Percentiles rank a stretch among this genome's conserved stretches.
phyloP scores from a whole-genome alignment of 2,797 vertebrate genomes.

The Lateolabrax maculatus region DNA sequence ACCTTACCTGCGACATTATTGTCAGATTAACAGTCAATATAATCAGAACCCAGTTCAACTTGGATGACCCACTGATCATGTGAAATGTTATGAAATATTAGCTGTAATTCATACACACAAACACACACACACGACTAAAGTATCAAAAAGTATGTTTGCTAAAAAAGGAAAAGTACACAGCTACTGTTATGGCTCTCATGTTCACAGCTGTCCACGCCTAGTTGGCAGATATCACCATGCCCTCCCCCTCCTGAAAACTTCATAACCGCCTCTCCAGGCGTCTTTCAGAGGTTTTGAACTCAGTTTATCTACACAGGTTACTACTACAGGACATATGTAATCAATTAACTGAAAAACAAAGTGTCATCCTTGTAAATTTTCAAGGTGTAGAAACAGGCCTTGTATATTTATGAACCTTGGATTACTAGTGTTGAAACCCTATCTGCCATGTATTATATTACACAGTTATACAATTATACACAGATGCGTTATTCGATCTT shows the following conservation, averaged over 20 bases:
- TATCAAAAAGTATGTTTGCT: constrained; percentile 56
- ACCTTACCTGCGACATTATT: background rate
- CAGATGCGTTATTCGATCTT: constrained; percentile 2
- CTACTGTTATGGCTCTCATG: constrained; percentile 60
- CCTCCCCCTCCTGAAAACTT: constrained; percentile 41
- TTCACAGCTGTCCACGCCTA: constrained; percentile 71
- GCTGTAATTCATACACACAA: constrained; percentile 39
- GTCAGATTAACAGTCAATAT: constrained; percentile 36
- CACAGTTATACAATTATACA: constrained; percentile 18
- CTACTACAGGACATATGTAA: background rate
- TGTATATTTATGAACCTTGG: background rate
- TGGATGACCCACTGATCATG: constrained; percentile 43
- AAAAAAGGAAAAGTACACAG: constrained; percentile 64
- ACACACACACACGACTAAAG: constrained; percentile 10
- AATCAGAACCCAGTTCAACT: constrained; percentile 51
- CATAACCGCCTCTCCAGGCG: constrained; percentile 21
- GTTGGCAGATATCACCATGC: constrained; percentile 55
- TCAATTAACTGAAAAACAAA: constrained; percentile 6
- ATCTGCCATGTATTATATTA: constrained; percentile 3
- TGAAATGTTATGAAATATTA: constrained; percentile 59
- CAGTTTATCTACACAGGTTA: constrained; percentile 7
- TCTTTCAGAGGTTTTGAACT: constrained; percentile 21
- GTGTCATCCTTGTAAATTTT: background rate
- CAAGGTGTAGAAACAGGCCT: background rate
- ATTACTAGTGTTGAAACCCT: constrained; percentile 12